A percentile compares a stretch with the other conserved stretches of the same genome.
Evolutionary conservation across 2,888 invertebrate species (phyloP).

Genomic region (Volucella inflata): DNA sequence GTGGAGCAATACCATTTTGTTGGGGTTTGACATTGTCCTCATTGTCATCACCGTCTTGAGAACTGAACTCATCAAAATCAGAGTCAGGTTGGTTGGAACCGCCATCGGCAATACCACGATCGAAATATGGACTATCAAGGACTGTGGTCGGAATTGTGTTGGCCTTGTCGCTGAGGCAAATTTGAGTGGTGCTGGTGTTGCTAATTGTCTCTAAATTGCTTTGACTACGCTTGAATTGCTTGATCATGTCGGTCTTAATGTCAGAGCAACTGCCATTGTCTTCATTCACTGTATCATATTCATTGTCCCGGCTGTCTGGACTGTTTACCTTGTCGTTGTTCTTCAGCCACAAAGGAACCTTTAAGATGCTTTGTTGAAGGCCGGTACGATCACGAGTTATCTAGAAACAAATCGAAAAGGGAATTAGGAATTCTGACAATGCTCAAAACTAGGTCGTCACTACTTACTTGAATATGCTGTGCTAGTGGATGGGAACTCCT

Average conservation of each 20-base stretch:
- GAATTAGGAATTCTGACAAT: background rate
- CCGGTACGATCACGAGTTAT: slow-evolving; percentile 95
- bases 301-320: slow-evolving; percentile 71
- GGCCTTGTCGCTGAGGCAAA: slow-evolving; percentile 78
- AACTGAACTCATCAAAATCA: slow-evolving; percentile 93
- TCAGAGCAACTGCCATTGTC: slow-evolving; percentile 80
- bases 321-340: slow-evolving; percentile 80
- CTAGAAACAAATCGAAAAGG: slow-evolving; percentile 64
- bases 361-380: slow-evolving; percentile 92
- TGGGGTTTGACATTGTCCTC: slow-evolving; percentile 79
- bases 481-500: slow-evolving; percentile 92
- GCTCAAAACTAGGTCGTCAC: background rate
- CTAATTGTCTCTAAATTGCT: slow-evolving; percentile 82
- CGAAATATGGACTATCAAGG: slow-evolving; percentile 79
- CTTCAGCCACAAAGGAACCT: slow-evolving; percentile 86
- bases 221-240: slow-evolving; percentile 82
- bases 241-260: slow-evolving; percentile 79
- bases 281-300: slow-evolving; percentile 70
- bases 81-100: slow-evolving; percentile 94
- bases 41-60: slow-evolving; percentile 88
- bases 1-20: slow-evolving; percentile 39
- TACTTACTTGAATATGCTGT: slow-evolving; percentile 89
- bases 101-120: slow-evolving; percentile 87
- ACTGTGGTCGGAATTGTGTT: slow-evolving; percentile 76
- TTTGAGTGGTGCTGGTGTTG: slow-evolving; percentile 79